Conservation (phyloP, 2,113 vertebrate species). For the Oriolus oriolus region DNA sequence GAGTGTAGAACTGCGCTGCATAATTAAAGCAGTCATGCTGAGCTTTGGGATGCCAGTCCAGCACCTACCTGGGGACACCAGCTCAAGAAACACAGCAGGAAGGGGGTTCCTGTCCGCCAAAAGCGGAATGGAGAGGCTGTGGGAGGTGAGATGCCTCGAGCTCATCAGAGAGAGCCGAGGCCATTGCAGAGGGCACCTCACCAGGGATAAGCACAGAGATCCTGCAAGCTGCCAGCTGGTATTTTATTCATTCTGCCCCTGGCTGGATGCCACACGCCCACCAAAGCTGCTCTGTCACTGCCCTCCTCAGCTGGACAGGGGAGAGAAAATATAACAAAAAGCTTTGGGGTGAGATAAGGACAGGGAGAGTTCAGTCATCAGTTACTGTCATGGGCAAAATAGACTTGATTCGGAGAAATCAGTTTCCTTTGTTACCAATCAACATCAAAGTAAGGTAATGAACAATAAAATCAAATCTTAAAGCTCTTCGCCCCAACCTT, state of each 20-base stretch:
- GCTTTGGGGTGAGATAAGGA: not conserved
- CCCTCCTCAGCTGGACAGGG: not conserved
- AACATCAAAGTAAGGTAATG: not conserved
- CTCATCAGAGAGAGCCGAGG: not conserved
- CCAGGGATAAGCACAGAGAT: not conserved
- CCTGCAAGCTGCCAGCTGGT: not conserved
- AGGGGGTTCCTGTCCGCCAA: not conserved
- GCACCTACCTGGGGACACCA: not conserved
- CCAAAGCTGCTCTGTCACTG: not conserved
- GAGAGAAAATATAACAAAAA: accelerated
- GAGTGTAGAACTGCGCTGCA: not conserved
- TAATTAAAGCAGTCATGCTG: not conserved
- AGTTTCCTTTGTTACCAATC: not conserved
- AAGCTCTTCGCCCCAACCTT: not conserved
- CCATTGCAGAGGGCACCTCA: not conserved
- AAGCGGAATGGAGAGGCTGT: not conserved
- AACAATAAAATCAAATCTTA: not conserved
- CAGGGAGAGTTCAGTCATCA: not conserved
- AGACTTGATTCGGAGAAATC: not conserved
- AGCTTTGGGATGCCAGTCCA: not conserved
- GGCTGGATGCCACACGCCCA: not conserved
- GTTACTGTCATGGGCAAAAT: accelerated
- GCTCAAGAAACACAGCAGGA: not conserved
- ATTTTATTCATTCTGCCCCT: not conserved
- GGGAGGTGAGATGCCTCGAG: not conserved